Evolutionary conservation across 2,888 invertebrate species (phyloP), one percentile per base, ranked within the genome.

Genomic region (Gari tellinella): DNA sequence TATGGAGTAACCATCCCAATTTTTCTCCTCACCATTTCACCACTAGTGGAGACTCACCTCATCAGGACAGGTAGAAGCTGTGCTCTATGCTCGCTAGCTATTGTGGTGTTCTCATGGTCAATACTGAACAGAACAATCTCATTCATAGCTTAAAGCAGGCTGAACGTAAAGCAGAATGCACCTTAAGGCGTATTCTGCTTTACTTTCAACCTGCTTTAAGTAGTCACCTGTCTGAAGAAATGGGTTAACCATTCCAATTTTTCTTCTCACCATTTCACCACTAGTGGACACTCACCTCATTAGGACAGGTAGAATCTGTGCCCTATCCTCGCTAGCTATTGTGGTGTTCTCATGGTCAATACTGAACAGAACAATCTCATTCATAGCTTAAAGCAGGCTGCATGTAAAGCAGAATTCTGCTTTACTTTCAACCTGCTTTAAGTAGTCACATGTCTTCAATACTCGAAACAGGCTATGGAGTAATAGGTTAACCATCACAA

Each of bases 331-430:
- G 0, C 93, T 90, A 45, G 94, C 94, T 37, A 98, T 94, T 45
- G 93, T 93, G 61, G 94, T 93, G 64, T 94, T 94, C 64, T 95
- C 95, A 83, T 94, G 93, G 82, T 95, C 95, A 19, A 98, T 94
- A 90, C 95, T 95, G 89, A 99, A 97, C 51, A 94, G 93, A 0
- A 95, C 94, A 2, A 99, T 91, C 92, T 97, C 97, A 86, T 95
- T 95, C n/a, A n/a, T n/a, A n/a, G n/a, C 93, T 96, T 96, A 82
- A 99, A 95, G 80, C 95, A 96, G 84, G 96, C 96, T 80, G 98
- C 97, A 87, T 97, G 96, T 4, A 98, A 94, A n/a, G n/a, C n/a
- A n/a, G n/a, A n/a, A n/a, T 93, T 61, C 94, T 93, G 64, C 94
- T 94, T 63, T 95, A 95, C 83, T 94, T 93, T 81, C 95, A 95